Percentiles rank a stretch among this genome's conserved stretches.
These are phyloP conservation scores for Puffinus mauretanicus DNA, from an alignment of 2,113 vertebrate species.

Conservation along the genomic window DNA sequence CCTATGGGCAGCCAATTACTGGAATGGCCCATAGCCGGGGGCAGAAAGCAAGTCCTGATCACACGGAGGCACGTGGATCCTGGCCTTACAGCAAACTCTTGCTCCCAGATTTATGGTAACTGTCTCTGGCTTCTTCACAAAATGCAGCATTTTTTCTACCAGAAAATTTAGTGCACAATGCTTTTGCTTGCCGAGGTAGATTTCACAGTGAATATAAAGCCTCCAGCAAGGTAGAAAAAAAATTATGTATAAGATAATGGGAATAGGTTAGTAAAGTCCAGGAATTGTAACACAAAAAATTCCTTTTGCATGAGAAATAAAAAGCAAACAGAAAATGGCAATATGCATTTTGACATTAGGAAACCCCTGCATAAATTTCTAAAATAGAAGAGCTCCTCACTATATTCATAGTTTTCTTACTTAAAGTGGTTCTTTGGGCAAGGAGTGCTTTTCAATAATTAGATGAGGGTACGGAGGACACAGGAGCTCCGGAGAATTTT, in stretches of 20 bases:
- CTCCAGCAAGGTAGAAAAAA: background rate
- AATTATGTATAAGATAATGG: background rate
- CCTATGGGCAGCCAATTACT: background rate
- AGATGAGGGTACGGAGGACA: background rate
- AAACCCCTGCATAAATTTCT: background rate
- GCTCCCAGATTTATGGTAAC: background rate
- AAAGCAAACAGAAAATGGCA: background rate
- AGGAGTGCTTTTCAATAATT: background rate
- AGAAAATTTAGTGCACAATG: background rate
- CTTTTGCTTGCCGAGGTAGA: background rate
- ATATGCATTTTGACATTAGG: background rate
- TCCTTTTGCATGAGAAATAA: background rate
- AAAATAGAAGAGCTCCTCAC: background rate
- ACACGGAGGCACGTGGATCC: rapidly evolving
- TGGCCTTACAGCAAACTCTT: background rate
- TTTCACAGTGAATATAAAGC: background rate
- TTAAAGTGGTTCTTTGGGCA: background rate
- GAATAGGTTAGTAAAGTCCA: background rate
- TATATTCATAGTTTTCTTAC: background rate
- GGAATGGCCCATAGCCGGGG: background rate
- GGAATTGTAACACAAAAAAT: background rate
- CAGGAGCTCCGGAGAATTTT: background rate
- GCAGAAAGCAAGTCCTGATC: background rate
- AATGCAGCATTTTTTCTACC: background rate
- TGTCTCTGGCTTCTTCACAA: background rate